Evolutionary conservation across 2,113 vertebrate genomes (phyloP).

Genomic region (Strigops habroptila): DNA sequence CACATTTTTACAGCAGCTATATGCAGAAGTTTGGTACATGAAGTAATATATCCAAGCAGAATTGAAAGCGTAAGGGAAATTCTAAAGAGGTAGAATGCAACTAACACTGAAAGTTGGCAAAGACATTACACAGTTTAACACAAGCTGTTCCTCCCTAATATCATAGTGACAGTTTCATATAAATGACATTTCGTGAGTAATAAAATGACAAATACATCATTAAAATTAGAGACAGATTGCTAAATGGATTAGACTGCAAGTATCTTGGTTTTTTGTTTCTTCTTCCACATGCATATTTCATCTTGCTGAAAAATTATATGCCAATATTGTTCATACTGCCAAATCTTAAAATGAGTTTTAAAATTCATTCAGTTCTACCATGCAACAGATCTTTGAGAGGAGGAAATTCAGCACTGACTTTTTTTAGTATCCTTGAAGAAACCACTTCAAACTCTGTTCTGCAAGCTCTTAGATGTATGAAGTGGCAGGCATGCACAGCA

Average conservation of each 20-base stretch:
- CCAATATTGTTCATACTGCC: constrained; percentile 38
- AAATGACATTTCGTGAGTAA: constrained; percentile 58
- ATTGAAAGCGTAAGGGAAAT: neutral
- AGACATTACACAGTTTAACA: constrained; percentile 11
- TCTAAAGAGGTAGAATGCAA: constrained; percentile 15
- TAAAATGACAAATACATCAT: constrained; percentile 66
- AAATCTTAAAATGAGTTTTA: constrained; percentile 30
- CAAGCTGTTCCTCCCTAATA: constrained; percentile 63
- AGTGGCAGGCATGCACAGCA: neutral
- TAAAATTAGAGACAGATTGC: constrained; percentile 65
- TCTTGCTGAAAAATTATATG: constrained; percentile 35
- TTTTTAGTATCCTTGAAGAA: neutral
- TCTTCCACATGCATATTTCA: constrained; percentile 47
- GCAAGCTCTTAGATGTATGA: neutral
- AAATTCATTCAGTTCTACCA: constrained; percentile 20
- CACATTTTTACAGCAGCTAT: neutral
- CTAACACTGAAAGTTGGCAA: constrained; percentile 35
- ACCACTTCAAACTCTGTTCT: neutral
- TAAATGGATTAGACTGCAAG: constrained; percentile 49
- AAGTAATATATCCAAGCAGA: neutral
- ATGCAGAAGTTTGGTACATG: neutral
- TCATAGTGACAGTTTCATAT: constrained; percentile 52
- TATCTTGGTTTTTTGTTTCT: constrained; percentile 28
- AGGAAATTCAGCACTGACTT: neutral
- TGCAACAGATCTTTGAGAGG: neutral